phyloP scores from a whole-genome alignment of 2,888 invertebrate genomes.

The Zygaena filipendulae region DNA sequence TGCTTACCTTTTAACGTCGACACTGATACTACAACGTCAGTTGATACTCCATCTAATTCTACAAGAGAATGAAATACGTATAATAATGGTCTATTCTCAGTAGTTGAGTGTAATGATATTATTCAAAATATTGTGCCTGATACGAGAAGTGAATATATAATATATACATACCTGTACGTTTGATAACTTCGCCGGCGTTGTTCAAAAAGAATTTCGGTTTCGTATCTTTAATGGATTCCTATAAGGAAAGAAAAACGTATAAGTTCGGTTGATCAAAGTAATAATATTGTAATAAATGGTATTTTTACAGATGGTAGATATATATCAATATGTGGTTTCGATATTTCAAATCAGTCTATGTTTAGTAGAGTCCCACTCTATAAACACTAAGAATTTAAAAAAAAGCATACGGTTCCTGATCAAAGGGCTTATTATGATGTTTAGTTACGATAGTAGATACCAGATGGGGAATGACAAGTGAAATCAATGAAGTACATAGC shows the following conservation, averaged over 20 bases:
- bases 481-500: no score
- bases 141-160: not conserved
- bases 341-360: no score
- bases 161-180: constrained; percentile 42
- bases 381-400: not conserved
- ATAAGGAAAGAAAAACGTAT: constrained; percentile 10
- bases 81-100: not conserved
- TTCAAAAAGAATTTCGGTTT: constrained; percentile 63
- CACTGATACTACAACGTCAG: constrained; percentile 51
- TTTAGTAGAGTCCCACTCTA: no score
- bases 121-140: no score
- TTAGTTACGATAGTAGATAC: no score
- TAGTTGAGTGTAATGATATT: not conserved
- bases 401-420: no score
- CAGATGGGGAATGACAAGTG: no score
- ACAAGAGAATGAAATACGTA: no score
- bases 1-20: constrained; percentile 60
- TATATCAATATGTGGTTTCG: no score
- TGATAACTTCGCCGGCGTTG: constrained; percentile 62
- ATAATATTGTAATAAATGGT: not conserved
- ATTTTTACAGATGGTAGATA: no score
- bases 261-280: no score
- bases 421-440: no score
- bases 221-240: constrained; percentile 58
- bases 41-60: constrained; percentile 53